Base-by-base conservation (phyloP, 2,888 invertebrate species). In the Nasonia oneida region DNA sequence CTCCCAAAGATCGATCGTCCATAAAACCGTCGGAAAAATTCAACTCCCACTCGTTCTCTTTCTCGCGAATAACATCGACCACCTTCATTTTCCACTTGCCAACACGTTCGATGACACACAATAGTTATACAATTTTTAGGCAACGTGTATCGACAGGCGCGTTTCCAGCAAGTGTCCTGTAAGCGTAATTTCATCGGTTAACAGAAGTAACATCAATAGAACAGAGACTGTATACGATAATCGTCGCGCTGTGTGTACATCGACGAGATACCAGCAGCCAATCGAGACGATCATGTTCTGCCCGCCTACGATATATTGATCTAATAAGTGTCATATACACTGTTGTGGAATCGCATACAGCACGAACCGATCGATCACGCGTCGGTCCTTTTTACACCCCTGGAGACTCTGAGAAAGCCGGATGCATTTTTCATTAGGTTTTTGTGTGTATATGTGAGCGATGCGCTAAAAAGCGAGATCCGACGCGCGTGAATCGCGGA, bases 401-500 rank as follows among this genome's bases (percentile, higher is more conserved):
- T 33, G 14, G 33, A 67, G 10, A 29, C 1, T 29, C 14, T 33
- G 29, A 39, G n/a, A 23, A 39, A 33, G 1, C 15, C 10, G 18
- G 70, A 76, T 83, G 83, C 83, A 83, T 76, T 77, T 83, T 83
- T 77, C 76, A 83, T 77, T 77, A 57, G 57, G 18, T 77, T 23
- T 39, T 73, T 29, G 23, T 64, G 29, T 29, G 2, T 67, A 10
- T 10, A 37, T 8, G 15, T 29, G 77, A 77, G 8, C 14, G 64
- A 75, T 81, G 75, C 64, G 75, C 81, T 39, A 47, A 75, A 81
- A 75, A 42, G 29, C 47, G 50, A n/a, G 53, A 70, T 77, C 70
- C n/a, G 83, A 83, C 42, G 67, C 76, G 53, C n/a, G 57, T 71
- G 47, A 75, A 81, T 67, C 50, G 29, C 53, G 23, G 14, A 6